Base-by-base conservation (phyloP, 2,888 invertebrate species). In the Meghimatium bilineatum region DNA sequence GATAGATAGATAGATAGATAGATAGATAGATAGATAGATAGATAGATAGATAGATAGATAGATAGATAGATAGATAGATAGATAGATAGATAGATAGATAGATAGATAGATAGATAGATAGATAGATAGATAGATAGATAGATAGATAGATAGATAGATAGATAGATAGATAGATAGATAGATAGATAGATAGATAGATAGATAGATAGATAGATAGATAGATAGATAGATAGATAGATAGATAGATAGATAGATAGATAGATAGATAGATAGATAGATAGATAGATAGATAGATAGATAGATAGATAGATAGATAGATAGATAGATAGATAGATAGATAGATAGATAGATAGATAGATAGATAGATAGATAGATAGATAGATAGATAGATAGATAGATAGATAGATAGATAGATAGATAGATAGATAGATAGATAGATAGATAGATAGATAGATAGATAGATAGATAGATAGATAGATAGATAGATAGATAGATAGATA, bases 91-190 rank as follows among this genome's bases (percentile, higher is more conserved):
- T n/a, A n/a, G n/a, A n/a, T n/a, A n/a, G n/a, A n/a, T n/a, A n/a
- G n/a, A n/a, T n/a, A n/a, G n/a, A n/a, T n/a, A n/a, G n/a, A n/a
- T n/a, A n/a, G n/a, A n/a, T n/a, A n/a, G n/a, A 63, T 63, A 63
- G 63, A 63, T 63, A 63, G 63, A 63, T 63, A 63, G 63, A 63
- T 63, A 63, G 63, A 63, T 63, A 63, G 63, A 63, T 63, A 63
- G 63, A 63, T 63, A 63, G 63, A 63, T 63, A 63, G 63, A 63
- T 63, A 63, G 63, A 63, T 63, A 63, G 63, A 63, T 63, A 63
- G 63, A 63, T 63, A 63, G 63, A 63, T 63, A 63, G 63, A 63
- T 63, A 63, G 63, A 63, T 63, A 63, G 63, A 63, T 63, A 63
- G 63, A 63, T 63, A 63, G 63, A 63, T 63, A 63, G 63, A 63